A percentile compares a stretch with the other conserved stretches of the same genome.
Conservation (phyloP, 2,888 invertebrate genomes). For the Dione vanillae region DNA sequence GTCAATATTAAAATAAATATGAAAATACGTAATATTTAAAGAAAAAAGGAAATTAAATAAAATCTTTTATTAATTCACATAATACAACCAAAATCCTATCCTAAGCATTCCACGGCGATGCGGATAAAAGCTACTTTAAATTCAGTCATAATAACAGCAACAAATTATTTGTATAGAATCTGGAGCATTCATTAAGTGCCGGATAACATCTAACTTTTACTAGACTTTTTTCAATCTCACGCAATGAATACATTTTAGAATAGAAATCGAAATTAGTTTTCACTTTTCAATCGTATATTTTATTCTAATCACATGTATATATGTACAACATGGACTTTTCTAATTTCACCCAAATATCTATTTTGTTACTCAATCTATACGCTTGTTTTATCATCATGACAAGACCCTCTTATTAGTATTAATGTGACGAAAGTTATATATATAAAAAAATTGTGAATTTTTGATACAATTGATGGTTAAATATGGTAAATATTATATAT, state of each 20-base stretch:
- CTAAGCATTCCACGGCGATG: no score
- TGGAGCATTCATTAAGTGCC: background rate
- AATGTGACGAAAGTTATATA: no score
- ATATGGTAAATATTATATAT: no score
- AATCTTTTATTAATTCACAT: background rate
- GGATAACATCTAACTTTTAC: slow-evolving; percentile 22
- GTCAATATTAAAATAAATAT: no score
- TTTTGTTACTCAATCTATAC: slow-evolving; percentile 29
- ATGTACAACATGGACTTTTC: slow-evolving; percentile 14
- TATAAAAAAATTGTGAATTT: no score
- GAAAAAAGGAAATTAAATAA: no score
- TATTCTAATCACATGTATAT: slow-evolving; percentile 37
- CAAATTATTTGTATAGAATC: background rate
- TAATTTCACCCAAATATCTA: slow-evolving; percentile 39
- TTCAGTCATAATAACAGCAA: background rate
- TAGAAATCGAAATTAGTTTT: slow-evolving; percentile 42
- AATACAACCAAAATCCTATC: background rate
- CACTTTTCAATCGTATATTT: slow-evolving; percentile 39
- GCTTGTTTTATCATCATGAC: slow-evolving; percentile 4
- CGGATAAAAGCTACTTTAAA: slow-evolving; percentile 1
- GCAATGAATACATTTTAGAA: slow-evolving; percentile 28
- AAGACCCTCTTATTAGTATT: background rate
- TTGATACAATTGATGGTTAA: no score
- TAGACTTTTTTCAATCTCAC: slow-evolving; percentile 18
- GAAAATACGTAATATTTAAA: no score